Evolutionary conservation across 2,888 invertebrate species (phyloP).

Genomic region (Lycophotia porphyrea): DNA sequence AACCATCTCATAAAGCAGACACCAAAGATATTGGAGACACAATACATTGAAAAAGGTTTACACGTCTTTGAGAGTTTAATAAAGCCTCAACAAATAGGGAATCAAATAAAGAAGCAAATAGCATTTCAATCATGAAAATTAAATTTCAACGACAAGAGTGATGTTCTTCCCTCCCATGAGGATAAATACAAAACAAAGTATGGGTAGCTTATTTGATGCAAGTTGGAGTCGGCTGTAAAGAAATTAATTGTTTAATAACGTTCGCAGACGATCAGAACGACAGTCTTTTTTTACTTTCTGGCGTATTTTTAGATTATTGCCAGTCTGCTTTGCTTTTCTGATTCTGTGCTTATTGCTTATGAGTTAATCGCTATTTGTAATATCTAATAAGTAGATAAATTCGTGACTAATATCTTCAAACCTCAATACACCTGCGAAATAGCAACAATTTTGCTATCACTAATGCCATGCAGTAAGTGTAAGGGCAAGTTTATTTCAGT

Average conservation of each 20-base stretch:
- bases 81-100: constrained; percentile 9
- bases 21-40: neutral
- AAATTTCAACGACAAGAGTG: constrained; percentile 36
- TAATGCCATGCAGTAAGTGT: too few relatives aligned
- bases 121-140: constrained; percentile 30
- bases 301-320: constrained; percentile 24
- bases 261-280: constrained; percentile 31
- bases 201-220: constrained; percentile 38
- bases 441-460: neutral
- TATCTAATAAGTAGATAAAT: neutral
- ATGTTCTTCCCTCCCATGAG: neutral
- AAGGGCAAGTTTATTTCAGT: too few relatives aligned
- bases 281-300: constrained; percentile 5
- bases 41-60: neutral
- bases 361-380: neutral
- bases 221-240: constrained; percentile 29
- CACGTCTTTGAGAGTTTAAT: neutral
- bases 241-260: constrained; percentile 57
- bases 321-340: neutral
- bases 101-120: constrained; percentile 31
- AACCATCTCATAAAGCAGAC: neutral
- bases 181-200: constrained; percentile 28
- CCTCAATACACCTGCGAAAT: neutral
- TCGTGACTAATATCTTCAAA: neutral
- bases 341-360: neutral